Base-by-base conservation (phyloP, 2,113 vertebrate species). In the Hoplias malabaricus region DNA sequence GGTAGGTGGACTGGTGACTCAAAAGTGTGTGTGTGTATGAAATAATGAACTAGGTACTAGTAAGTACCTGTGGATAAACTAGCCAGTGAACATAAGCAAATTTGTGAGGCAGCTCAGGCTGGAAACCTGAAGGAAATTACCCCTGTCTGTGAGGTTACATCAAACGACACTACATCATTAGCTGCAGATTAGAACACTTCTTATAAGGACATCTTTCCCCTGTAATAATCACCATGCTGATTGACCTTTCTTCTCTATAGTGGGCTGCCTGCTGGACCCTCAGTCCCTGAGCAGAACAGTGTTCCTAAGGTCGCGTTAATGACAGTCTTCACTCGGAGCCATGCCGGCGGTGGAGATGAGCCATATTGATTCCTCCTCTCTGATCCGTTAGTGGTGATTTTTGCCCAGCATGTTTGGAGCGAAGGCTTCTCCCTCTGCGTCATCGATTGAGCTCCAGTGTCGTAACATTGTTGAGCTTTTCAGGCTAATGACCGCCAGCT, bases 331-430 rank as follows among this genome's bases (percentile, higher is more conserved):
- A 68, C 40, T 73, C 67, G 50, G 66, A 34, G 75, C 66, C 27
- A 36, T 56, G 57, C 66, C n/a, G 50, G 48, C 10, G 23, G 69
- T 66, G 62, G 38, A 70, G 67, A 80, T 77, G 56, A 77, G 63
- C 1, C 25, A 57, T 71, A 81, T 81, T 77, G 80, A 81, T 81
- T 77, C 62, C 40, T 73, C n/a, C 40, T n/a, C 14, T 33, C 69
- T 27, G 74, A 63, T 54, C 65, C 23, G 56, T 53, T 31, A 40
- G 36, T 3, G 29, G 53, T 61, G 67, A 81, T 76, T 53, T 53
- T 53, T 59, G 66, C 63, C 67, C 5, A 33, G 63, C 31, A 38
- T 76, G 73, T 71, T 65, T 72, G 38, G 13, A 75, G 29, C 19
- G 34, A 63, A 43, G 54, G 43, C 31, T 29, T 71, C 48, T 46